Base-by-base conservation (phyloP, 2,888 invertebrate species). In the Eudiplozoon nipponicum region DNA sequence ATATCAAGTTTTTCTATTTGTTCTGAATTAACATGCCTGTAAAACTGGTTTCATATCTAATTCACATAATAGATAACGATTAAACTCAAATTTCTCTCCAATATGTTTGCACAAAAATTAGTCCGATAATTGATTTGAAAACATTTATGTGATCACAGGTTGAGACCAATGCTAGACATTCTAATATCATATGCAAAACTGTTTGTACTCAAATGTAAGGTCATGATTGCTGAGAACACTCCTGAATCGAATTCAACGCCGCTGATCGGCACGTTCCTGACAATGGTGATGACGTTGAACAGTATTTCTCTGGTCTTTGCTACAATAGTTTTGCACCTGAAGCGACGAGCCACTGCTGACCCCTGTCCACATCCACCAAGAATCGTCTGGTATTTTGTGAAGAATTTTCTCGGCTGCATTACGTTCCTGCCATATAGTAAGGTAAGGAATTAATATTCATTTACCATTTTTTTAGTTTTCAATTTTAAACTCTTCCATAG, bases 181-280 rank as follows among this genome's bases (percentile, higher is more conserved):
- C n/a, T n/a, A n/a, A n/a, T n/a, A n/a, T n/a, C n/a, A n/a, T n/a
- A n/a, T n/a, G n/a, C n/a, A n/a, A n/a, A 26, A 26, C n/a, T 26
- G n/a, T 26, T 26, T n/a, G n/a, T 9, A 26, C 7, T 9, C n/a
- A 9, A n/a, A 26, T 9, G 11, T 15, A 4, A 31, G 31, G 31
- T 31, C 4, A 46, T 54, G 28, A 54, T 57, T 17, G 54, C 56
- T n/a, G 56, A 57, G 42, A 56, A 57, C 42, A 56, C 56, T n/a
- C 56, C 57, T 0, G 56, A 57, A 41, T 56, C 57, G 7, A 54
- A 55, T 40, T 51, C 54, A 1, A 51, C 55, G 9, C 57, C 56
- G 7, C 48, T 57, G 7, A 49, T 57, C 38, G 54, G 56, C 54
- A 46, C 45, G 9, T 54, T 55, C 39, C 49, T 56, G 31, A 49